phyloP scores from a whole-genome alignment of 2,113 vertebrate genomes.

The Otolemur garnettii region DNA sequence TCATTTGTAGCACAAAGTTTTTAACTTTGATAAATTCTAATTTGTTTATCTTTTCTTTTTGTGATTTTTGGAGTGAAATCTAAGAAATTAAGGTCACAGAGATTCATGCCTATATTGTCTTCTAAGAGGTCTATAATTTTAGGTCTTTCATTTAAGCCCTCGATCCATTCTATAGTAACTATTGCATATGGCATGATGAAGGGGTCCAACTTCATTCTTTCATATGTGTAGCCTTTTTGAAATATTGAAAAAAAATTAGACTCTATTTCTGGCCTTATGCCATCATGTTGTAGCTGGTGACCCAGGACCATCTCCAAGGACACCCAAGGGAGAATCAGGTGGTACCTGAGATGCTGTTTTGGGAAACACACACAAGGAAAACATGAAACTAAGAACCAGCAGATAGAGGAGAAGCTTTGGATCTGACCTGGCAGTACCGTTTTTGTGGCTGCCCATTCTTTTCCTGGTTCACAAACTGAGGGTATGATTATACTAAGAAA shows the following conservation, averaged over 20 bases:
- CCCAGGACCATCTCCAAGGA: background rate
- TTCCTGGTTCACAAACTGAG: background rate
- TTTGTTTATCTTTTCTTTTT: background rate
- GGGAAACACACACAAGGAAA: background rate
- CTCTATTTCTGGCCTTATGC: background rate
- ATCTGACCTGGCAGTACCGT: background rate
- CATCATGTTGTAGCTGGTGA: too few relatives aligned
- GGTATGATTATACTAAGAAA: too few relatives aligned
- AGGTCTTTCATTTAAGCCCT: constrained; percentile 7
- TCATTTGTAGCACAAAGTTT: background rate
- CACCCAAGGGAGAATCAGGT: background rate
- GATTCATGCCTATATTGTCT: background rate
- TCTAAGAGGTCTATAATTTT: constrained; percentile 1
- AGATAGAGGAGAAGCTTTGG: background rate
- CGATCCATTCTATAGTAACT: background rate
- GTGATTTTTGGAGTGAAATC: background rate
- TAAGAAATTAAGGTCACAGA: background rate
- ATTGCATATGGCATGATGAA: background rate
- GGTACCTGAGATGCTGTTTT: background rate
- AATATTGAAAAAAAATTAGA: background rate
- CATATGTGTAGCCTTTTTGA: background rate
- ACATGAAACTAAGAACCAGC: background rate
- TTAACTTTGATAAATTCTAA: background rate
- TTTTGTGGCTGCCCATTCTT: background rate
- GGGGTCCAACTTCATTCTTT: background rate